Percentiles rank a stretch among this genome's conserved stretches.
These are phyloP conservation scores for Diuraphis noxia DNA, from an alignment of 1,140 invertebrate genomes.

Conservation along the genomic window DNA sequence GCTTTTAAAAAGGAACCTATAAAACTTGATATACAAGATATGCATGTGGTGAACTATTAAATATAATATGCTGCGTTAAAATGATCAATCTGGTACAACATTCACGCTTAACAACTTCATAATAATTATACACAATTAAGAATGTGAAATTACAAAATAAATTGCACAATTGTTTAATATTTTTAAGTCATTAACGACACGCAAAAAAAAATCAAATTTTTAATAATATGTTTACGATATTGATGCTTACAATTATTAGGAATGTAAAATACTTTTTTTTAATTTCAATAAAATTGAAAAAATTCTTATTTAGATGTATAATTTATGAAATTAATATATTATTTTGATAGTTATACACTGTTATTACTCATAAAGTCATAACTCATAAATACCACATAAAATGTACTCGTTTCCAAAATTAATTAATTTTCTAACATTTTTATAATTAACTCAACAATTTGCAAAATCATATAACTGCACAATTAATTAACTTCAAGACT, in stretches of 20 bases:
- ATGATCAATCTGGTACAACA: not conserved
- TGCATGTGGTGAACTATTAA: not conserved
- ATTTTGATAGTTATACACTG: not conserved
- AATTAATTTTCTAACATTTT: not conserved
- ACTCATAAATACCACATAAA: not conserved
- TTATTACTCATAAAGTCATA: not conserved
- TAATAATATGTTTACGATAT: not conserved
- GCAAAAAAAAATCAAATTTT: not conserved
- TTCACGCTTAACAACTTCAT: not conserved
- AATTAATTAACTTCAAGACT: not conserved
- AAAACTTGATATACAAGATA: not conserved
- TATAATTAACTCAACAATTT: not conserved
- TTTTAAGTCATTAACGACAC: not conserved
- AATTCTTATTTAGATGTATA: not conserved
- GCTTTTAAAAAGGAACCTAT: not conserved
- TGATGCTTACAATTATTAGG: not conserved
- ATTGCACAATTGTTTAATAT: not conserved
- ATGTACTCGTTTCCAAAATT: not conserved
- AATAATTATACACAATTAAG: conserved; percentile 2
- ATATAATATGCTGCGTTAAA: not conserved
- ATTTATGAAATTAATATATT: not conserved
- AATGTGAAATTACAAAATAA: not conserved
- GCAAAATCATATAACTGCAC: not conserved
- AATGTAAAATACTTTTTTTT: too few species aligned
- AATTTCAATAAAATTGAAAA: not conserved